phyloP scores from a whole-genome alignment of 2,888 invertebrate species.

The Yponomeuta cagnagella region DNA sequence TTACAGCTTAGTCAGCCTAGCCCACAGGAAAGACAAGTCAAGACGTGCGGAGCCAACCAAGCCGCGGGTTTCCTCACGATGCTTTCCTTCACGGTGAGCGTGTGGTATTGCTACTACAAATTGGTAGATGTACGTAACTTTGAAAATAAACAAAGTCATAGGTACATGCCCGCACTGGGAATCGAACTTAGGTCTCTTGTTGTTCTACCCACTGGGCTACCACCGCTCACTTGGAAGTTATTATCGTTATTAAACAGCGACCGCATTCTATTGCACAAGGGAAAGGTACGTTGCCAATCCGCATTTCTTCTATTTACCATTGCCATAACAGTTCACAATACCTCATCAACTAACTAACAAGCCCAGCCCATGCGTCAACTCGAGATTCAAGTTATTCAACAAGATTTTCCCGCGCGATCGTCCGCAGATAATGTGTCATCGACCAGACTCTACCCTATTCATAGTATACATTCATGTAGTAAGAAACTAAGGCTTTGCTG shows the following conservation, averaged over 20 bases:
- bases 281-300: neutral
- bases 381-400: neutral
- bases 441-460: neutral
- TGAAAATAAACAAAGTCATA: too few relatives aligned
- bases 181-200: too few relatives aligned
- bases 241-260: neutral
- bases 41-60: neutral
- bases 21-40: neutral
- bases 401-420: conserved; percentile 1
- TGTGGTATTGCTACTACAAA: too few relatives aligned
- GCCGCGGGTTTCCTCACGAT: too few relatives aligned
- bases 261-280: neutral
- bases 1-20: too few relatives aligned
- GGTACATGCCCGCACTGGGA: too few relatives aligned
- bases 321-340: conserved; percentile 3
- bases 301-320: neutral
- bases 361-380: neutral
- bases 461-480: neutral
- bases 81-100: too few relatives aligned
- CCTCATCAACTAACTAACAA: conserved; percentile 1
- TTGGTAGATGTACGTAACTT: too few relatives aligned
- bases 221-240: neutral
- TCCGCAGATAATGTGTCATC: neutral
- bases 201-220: too few relatives aligned
- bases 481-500: neutral